Conservation (phyloP, 2,888 invertebrate species). For the Scaeva pyrastri region DNA sequence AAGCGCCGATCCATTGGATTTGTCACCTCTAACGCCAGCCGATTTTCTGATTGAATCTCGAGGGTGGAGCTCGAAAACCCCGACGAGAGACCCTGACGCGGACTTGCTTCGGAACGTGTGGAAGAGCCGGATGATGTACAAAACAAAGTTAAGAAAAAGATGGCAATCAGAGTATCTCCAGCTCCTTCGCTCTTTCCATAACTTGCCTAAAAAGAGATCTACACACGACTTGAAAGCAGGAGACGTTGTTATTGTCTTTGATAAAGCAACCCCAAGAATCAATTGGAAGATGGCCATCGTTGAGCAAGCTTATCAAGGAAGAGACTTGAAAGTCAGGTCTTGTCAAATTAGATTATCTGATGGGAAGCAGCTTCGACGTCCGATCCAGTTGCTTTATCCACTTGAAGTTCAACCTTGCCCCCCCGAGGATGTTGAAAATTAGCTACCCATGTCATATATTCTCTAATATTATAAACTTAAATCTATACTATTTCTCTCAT, state of each 20-base stretch:
- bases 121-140: slow-evolving; percentile 5
- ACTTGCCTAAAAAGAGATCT: not conserved
- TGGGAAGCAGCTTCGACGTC: not conserved
- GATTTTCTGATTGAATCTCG: not conserved
- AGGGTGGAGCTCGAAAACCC: not conserved
- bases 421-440: too few relatives aligned
- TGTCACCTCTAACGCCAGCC: not conserved
- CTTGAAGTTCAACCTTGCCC: too few relatives aligned
- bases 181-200: slow-evolving; percentile 2
- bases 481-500: too few relatives aligned
- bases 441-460: too few relatives aligned
- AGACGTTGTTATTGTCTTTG: slow-evolving; percentile 13
- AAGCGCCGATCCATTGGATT: not conserved
- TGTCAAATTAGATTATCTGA: not conserved
- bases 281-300: slow-evolving; percentile 3
- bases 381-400: too few relatives aligned
- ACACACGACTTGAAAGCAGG: not conserved
- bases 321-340: slow-evolving; percentile 10
- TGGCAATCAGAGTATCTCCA: slow-evolving; percentile 1
- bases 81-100: not conserved
- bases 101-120: not conserved
- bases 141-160: slow-evolving; percentile 3
- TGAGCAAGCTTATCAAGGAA: not conserved
- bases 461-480: too few relatives aligned
- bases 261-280: not conserved